Evolutionary conservation across 2,888 invertebrate species (phyloP), one percentile per base, ranked within the genome.

Genomic region (Oscheius sp.): DNA sequence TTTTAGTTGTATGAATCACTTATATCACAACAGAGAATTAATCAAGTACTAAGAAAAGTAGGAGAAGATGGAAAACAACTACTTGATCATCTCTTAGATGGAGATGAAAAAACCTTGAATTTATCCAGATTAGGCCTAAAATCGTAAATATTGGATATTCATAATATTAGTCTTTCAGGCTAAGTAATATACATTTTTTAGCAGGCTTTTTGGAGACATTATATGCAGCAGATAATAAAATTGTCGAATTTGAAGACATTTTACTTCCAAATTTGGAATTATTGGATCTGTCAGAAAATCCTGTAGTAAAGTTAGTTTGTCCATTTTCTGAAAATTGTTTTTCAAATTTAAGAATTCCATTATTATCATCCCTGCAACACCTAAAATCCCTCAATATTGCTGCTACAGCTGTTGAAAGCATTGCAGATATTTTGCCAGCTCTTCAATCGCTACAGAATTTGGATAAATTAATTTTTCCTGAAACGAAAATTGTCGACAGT

Each of bases 281-380:
- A 20, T 62, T 80, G 57, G 72, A 69, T 26, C 33, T 80, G 5
- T 64, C 73, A 41, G 77, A 77, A 59, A 79, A 78, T 66, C 77
- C 77, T 9, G 74, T 77, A 32, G 1, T 8, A 8, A 36, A 38
- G 64, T 64, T 33, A 12, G 6, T 54, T 47, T 14, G 51, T 9
- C 8, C 32, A 28, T 30, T 8, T 0, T 12, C 5, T 28, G 8
- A 28, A 5, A 5, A 22, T 47, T 22, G 0, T 20, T 36, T 14
- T 41, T 17, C 2, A 32, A 17, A 8, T 28, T 59, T 24, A 26
- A 59, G 59, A 4, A 26, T 59, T 14, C 44, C 59, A 17, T 4
- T 17, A 8, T 30, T 59, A 14, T 22, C 26, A 12, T 28, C n/a
- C 12, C 26, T 59, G 24, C 8, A 5, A 17, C n/a, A 20, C 12